Base-by-base conservation (phyloP, 1,140 invertebrate species). In the Drosophila paulistorum region DNA sequence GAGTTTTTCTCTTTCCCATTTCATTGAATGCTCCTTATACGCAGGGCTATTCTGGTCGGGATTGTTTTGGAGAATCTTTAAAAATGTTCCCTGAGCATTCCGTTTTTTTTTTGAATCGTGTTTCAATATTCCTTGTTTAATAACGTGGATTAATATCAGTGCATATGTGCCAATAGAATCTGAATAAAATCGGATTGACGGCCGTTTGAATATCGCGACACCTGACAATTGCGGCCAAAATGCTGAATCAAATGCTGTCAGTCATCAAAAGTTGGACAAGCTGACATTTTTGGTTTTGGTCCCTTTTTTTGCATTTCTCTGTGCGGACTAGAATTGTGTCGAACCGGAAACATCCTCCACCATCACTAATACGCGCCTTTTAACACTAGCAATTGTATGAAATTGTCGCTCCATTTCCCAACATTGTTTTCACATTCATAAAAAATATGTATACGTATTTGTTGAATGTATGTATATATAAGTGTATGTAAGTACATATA, bases 161-260 rank as follows among this genome's bases (percentile, higher is more conserved):
- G 11, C 17, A 7, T 30, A 11, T 37, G 45, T 67, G 37, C 17
- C 63, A 64, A 62, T 68, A 48, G 65, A 68, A 64, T 68, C 72
- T 75, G 76, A 68, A 71, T 75, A 70, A 65, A 79, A 81, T 70
- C 57, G 65, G 74, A 81, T 77, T 81, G 79, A 81, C 79, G 74
- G 77, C 61, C 72, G 69, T 70, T 81, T 70, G 79, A 81, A 81
- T 81, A 77, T 81, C 79, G 74, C 79, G 79, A 71, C 77, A 81
- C 79, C 79, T 81, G 79, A 81, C 79, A 81, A 81, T 81, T 81
- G 79, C 71, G 77, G 77, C 77, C 79, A 77, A 80, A 81, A 81
- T 80, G 74, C 79, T 77, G 76, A 70, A 74, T 74, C 77, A 77
- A 77, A 70, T 59, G 74, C 79, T 81, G 79, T 81, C 79, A 80